Evolutionary conservation across 2,888 invertebrate species (phyloP).

Genomic region (Cosmorhoe ocellata): DNA sequence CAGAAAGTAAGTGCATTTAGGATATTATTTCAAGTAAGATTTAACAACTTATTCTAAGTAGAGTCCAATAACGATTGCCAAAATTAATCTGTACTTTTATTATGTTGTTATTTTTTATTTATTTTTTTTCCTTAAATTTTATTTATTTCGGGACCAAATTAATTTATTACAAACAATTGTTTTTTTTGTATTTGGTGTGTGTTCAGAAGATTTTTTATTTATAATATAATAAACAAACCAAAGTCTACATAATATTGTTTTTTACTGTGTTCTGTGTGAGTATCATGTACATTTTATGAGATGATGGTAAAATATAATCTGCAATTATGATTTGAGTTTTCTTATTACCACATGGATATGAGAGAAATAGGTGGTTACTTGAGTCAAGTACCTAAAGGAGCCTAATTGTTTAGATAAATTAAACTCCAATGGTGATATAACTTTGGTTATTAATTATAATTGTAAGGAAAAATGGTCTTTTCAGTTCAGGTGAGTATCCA

Average conservation of each 20-base stretch:
- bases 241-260: constrained; percentile 77
- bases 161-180: constrained; percentile 76
- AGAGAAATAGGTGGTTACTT: no score
- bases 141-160: constrained; percentile 83
- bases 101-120: constrained; percentile 71
- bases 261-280: constrained; percentile 65
- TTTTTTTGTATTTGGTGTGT: constrained; percentile 76
- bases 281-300: constrained; percentile 64
- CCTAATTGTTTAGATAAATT: no score
- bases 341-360: constrained; percentile 23
- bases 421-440: no score
- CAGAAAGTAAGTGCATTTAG: constrained; percentile 69
- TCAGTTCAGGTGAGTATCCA: no score
- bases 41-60: constrained; percentile 69
- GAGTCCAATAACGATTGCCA: constrained; percentile 78
- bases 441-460: no score
- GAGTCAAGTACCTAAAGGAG: no score
- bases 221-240: constrained; percentile 81
- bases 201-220: constrained; percentile 77
- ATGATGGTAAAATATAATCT: constrained; percentile 65
- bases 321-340: constrained; percentile 58
- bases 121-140: constrained; percentile 74
- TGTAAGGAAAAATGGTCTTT: no score
- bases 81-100: constrained; percentile 78
- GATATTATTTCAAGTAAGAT: constrained; percentile 75